A percentile compares a stretch with the other conserved stretches of the same genome.
Evolutionary conservation across 1,140 invertebrate genomes (phyloP).

Genomic region (Drosophila paulistorum): DNA sequence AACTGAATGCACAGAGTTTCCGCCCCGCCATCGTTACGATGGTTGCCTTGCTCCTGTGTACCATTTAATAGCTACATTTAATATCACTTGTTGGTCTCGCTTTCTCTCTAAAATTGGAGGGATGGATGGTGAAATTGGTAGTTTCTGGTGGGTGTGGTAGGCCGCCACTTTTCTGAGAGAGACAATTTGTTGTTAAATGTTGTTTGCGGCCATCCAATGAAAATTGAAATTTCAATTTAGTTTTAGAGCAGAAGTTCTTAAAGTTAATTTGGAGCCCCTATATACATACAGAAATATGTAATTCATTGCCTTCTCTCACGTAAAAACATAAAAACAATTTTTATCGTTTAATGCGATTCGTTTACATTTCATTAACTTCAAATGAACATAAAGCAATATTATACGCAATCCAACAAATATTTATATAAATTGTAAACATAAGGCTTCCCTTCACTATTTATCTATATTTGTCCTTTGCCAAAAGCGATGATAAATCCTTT

Average conservation of each 20-base stretch:
- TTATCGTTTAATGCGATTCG: slow-evolving; percentile 17
- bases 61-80: slow-evolving; percentile 53
- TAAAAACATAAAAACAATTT: slow-evolving; percentile 10
- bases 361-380: slow-evolving; percentile 19
- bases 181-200: background rate
- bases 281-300: background rate
- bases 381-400: slow-evolving; percentile 19
- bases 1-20: slow-evolving; percentile 31
- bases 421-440: slow-evolving; percentile 7
- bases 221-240: slow-evolving; percentile 9
- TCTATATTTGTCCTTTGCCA: background rate
- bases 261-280: background rate
- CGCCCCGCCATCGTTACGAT: background rate
- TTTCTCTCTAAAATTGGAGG: slow-evolving; percentile 7
- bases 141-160: slow-evolving; percentile 14
- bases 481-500: slow-evolving; percentile 16
- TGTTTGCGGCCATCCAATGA: slow-evolving; percentile 1
- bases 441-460: slow-evolving; percentile 1
- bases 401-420: slow-evolving; percentile 15
- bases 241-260: background rate
- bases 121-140: background rate
- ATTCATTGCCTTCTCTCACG: background rate
- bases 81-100: slow-evolving; percentile 54
- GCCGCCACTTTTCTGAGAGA: slow-evolving; percentile 11
- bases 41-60: background rate